Evolutionary conservation across 1,140 invertebrate genomes (phyloP), one percentile per base, ranked within the genome.

Genomic region (Cherax quadricarinatus): DNA sequence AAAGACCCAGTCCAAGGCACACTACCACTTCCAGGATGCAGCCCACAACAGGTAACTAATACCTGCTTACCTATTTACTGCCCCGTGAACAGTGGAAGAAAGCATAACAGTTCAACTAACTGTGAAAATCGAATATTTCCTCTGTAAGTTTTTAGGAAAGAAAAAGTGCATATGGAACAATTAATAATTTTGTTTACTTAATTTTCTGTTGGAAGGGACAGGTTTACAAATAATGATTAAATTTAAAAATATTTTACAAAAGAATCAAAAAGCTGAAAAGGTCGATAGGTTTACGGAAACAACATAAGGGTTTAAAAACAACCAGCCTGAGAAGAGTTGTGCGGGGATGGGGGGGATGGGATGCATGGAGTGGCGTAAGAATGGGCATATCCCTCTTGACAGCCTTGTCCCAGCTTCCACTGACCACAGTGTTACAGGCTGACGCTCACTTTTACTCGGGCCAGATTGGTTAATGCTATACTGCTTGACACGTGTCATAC

Each of bases 371-470:
- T 49, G 51, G 62, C 66, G 49, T 86, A 86, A 86, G 85, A 86
- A 86, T 75, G 70, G 48, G 30, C 85, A 86, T 86, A 86, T 86
- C 85, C 85, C 85, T 86, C 85, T 86, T 86, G 85, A 86, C 62
- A 49, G 48, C 14, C 18, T 24, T 6, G 53, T 18, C 62, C 85
- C 66, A 51, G 49, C 85, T 66, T 41, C 24, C 85, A 51, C 57
- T 62, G 30, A 62, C 83, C 83, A 48, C 84, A 4, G 41, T n/a
- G 7, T 30, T 70, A 75, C 60, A 75, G 30, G 30, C 21, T 41
- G n/a, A 51, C 49, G 48, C 85, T 75, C 70, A 51, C 85, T 48
- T 86, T 12, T 75, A 86, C 85, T 86, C 48, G 51, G 51, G 62
- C 16, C 85, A 86, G 62, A 86, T 49, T 86, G 85, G 62, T 86